Evolutionary conservation across 1,140 invertebrate genomes (phyloP), one percentile per base, ranked within the genome.

Genomic region (Whitmania pigra): DNA sequence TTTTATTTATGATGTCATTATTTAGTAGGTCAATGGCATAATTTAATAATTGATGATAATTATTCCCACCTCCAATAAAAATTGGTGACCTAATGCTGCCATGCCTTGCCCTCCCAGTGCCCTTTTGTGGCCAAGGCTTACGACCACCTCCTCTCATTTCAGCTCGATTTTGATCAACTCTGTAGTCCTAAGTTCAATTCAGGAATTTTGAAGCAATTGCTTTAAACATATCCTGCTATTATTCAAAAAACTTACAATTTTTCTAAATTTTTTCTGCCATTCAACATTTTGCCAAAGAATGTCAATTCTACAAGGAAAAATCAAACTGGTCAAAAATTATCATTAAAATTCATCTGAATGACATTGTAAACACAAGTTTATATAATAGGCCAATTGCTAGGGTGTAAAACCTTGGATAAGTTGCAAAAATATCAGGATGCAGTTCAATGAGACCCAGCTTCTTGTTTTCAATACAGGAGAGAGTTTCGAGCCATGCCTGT

Each of bases 121-220:
- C 93, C 84, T 99, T 99, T 79, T 99, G 96, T 11, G 90, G 91
- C 91, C 93, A 95, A 0, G 94, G 94, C 78, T 97, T 97, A 49
- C 86, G 83, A 5, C 81, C 92, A 72, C 92, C 91, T 71, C 94
- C 93, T 67, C 86, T 82, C 71, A 93, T 87, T 85, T 99, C 95
- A 22, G 88, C 88, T 71, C 90, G 83, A 0, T 87, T 87, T 81
- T 89, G 88, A 9, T 88, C 85, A 77, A 88, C 75, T n/a, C 49
- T 67, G 75, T 79, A 84, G 77, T 82, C 77, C 83, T 87, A 74
- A 15, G 74, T 72, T 7, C 63, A 68, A 53, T 77, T n/a, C 25
- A 53, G 29, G 9, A 76, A 74, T 53, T 31, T 63, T 71, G 70
- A 55, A 20, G 7, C 29, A 49, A 70, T 20, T 70, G 7, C 69